phyloP scores from a whole-genome alignment of 2,797 vertebrate species.

The Prunella strophiata region DNA sequence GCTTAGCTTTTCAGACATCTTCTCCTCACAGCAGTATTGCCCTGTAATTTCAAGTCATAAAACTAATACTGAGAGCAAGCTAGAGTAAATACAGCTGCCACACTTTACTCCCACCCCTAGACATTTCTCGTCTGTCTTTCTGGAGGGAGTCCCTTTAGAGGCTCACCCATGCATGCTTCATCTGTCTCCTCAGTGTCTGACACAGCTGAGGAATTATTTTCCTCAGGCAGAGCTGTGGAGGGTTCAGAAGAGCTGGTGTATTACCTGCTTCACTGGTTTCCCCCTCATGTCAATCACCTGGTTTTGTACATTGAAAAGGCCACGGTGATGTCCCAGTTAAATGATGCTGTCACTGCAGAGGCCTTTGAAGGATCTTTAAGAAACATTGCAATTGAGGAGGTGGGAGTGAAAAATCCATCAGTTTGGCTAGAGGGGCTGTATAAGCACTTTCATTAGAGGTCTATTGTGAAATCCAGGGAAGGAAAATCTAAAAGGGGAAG shows the following conservation, averaged over 20 bases:
- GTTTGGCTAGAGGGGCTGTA: background rate
- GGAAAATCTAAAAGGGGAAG: background rate
- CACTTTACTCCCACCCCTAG: background rate
- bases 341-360: background rate
- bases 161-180: background rate
- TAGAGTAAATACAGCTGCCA: background rate
- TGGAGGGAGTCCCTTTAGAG: background rate
- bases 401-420: background rate
- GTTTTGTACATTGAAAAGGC: background rate
- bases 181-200: background rate
- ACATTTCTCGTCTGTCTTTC: background rate
- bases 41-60: constrained; percentile 39
- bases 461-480: background rate
- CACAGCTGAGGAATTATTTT: background rate
- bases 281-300: background rate
- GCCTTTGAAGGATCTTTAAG: background rate
- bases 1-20: background rate
- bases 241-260: background rate
- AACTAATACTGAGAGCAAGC: background rate
- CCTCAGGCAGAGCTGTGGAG: background rate
- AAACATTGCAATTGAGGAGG: background rate
- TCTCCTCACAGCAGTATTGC: constrained; percentile 11
- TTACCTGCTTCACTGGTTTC: background rate
- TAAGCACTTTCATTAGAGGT: background rate
- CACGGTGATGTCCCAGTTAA: background rate